Base-by-base conservation (phyloP, 2,888 invertebrate species). In the Selenia dentaria region DNA sequence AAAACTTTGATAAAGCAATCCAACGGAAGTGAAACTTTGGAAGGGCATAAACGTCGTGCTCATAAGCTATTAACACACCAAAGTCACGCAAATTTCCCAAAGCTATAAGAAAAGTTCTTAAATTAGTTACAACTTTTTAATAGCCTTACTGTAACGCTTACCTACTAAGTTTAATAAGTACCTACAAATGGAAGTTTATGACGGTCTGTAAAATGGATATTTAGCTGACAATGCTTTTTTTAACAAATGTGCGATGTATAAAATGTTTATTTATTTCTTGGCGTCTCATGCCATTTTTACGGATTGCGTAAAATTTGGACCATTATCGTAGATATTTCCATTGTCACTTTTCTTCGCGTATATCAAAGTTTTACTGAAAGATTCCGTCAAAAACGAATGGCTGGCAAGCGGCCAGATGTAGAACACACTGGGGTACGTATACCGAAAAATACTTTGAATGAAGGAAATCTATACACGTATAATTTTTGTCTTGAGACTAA, bases 361-460 rank as follows among this genome's bases (percentile, higher is more conserved):
- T 63, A 59, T 62, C 54, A 57, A 51, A 54, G 55, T 58, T 59
- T 63, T 65, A 70, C 51, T 64, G 72, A 78, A 60, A 72, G 74
- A 72, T 69, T 58, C 64, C 55, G 75, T 71, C 73, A 67, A 73
- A 70, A 67, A 54, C 49, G 54, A 48, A 65, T 59, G 62, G 59
- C 66, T 63, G 84, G 82, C 72, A 43, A 8, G 6, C 12, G 54
- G 79, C 85, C 86, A 84, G 71, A 58, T 64, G 67, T 59, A 70
- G 46, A 39, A 54, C 41, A 49, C 50, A 62, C 60, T 49, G 52
- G 42, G 41, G 42, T 39, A 22, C 16, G 42, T 45, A 12, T 26
- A 33, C 16, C 29, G 45, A 53, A 49, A 42, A 57, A 56, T 43
- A 45, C 36, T 18, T 31, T 13, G 26, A 51, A 44, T 63, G 54